Evolutionary conservation across 2,888 invertebrate species (phyloP).

Genomic region (Ophioninae sp.): DNA sequence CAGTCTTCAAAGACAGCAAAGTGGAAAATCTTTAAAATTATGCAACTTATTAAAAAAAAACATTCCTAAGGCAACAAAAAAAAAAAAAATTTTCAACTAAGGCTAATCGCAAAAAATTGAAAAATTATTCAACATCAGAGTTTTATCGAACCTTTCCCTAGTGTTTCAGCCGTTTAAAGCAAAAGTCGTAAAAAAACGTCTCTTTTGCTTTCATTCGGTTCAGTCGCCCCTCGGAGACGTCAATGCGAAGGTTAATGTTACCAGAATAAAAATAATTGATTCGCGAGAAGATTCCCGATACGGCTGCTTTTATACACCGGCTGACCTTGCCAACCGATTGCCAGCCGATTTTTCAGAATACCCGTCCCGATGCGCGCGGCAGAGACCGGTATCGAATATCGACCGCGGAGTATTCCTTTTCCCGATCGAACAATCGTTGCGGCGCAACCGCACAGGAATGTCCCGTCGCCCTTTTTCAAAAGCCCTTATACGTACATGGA

Average conservation of each 20-base stretch:
- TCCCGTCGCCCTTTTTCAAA: constrained; percentile 27
- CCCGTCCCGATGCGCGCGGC: constrained; percentile 22
- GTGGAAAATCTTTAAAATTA: no score
- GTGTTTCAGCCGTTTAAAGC: neutral
- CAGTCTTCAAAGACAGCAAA: no score
- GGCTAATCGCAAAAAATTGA: neutral
- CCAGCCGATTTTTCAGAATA: constrained; percentile 42
- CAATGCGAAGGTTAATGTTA: neutral
- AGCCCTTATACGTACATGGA: neutral
- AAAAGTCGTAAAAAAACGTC: neutral
- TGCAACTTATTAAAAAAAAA: no score
- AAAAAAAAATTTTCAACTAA: neutral
- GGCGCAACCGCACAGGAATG: constrained; percentile 58
- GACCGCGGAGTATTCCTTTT: constrained; percentile 58
- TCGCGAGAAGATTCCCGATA: constrained; percentile 36
- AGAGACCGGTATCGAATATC: constrained; percentile 59
- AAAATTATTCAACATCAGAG: neutral
- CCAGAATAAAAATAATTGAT: constrained; percentile 9
- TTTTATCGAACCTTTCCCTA: neutral
- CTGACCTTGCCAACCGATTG: constrained; percentile 56
- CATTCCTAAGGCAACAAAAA: no score
- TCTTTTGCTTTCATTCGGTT: neutral
- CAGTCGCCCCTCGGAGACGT: neutral
- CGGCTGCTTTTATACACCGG: constrained; percentile 41
- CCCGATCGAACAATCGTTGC: constrained; percentile 62